A percentile compares a stretch with the other conserved stretches of the same genome.
Evolutionary conservation across 2,888 invertebrate genomes (phyloP).

Genomic region (Microplitis manilae): DNA sequence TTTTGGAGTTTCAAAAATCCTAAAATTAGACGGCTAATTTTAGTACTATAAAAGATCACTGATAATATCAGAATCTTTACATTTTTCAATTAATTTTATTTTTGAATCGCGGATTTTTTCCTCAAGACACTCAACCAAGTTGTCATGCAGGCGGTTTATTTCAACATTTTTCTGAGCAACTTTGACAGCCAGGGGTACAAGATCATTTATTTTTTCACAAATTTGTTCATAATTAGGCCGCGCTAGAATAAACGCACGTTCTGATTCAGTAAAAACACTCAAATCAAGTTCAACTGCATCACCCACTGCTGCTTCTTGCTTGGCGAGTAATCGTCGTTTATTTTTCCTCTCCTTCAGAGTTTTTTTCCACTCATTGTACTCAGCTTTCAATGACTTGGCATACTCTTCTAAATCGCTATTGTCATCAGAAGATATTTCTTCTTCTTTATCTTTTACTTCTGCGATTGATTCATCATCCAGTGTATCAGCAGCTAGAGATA

Average conservation of each 20-base stretch:
- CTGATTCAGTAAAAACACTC: constrained; percentile 50
- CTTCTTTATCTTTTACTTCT: background rate
- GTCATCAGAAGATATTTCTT: constrained; percentile 14
- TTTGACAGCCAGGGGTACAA: constrained; percentile 46
- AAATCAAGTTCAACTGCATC: constrained; percentile 53
- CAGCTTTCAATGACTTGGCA: constrained; percentile 53
- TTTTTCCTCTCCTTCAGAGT: constrained; percentile 50
- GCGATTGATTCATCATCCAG: background rate
- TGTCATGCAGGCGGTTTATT: constrained; percentile 47
- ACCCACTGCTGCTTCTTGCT: constrained; percentile 35
- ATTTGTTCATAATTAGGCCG: constrained; percentile 57
- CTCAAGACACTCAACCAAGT: constrained; percentile 49
- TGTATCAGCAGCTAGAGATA: constrained; percentile 7
- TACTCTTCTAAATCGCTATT: constrained; percentile 57
- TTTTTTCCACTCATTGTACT: constrained; percentile 59
- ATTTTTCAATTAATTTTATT: constrained; percentile 48
- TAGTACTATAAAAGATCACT: too few relatives aligned
- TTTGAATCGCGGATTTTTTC: constrained; percentile 44
- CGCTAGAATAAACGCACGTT: constrained; percentile 53
- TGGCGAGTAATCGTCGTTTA: constrained; percentile 43
- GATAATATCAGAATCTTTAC: constrained; percentile 5
- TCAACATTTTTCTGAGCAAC: constrained; percentile 44
- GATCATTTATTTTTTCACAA: constrained; percentile 48
- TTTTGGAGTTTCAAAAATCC: too few relatives aligned
- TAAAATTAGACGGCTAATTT: too few relatives aligned